phyloP scores from a whole-genome alignment of 2,888 invertebrate species.

The Pantelozetes paolii region DNA sequence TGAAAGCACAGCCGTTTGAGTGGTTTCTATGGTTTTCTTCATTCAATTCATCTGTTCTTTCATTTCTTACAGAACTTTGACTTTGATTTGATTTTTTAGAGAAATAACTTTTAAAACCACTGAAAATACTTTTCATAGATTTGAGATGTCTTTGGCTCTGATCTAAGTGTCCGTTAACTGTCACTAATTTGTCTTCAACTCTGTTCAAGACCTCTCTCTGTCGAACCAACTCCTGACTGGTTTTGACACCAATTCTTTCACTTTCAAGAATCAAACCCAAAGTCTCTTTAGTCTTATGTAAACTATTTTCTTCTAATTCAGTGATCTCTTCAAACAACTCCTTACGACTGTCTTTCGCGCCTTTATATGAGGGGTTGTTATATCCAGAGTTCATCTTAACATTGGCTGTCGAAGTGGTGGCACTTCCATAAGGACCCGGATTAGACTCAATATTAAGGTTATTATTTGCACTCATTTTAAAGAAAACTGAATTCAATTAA shows the following conservation, averaged over 20 bases:
- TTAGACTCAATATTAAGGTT: no score
- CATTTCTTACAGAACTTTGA: not conserved
- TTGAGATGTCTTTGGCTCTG: slow-evolving; percentile 90
- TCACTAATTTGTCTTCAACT: slow-evolving; percentile 79
- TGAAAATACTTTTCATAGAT: slow-evolving; percentile 93
- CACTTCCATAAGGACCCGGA: no score
- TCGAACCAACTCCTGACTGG: slow-evolving; percentile 81
- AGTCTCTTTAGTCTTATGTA: slow-evolving; percentile 74
- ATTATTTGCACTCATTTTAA: no score
- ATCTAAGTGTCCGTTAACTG: slow-evolving; percentile 79
- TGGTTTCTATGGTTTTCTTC: not conserved
- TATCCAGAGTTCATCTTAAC: no score
- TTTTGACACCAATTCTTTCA: slow-evolving; percentile 85
- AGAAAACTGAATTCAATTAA: no score
- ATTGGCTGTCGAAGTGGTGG: no score
- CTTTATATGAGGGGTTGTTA: no score
- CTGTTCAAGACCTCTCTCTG: slow-evolving; percentile 87
- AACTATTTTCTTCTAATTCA: slow-evolving; percentile 74
- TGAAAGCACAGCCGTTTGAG: not conserved
- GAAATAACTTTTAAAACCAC: slow-evolving; percentile 89
- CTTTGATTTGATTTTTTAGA: slow-evolving; percentile 27
- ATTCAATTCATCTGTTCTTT: not conserved
- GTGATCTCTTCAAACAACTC: slow-evolving; percentile 67
- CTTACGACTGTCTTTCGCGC: slow-evolving; percentile 67
- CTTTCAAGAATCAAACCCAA: slow-evolving; percentile 73